Evolutionary conservation across 2,113 vertebrate species (phyloP).

Genomic region (Sitta europaea): DNA sequence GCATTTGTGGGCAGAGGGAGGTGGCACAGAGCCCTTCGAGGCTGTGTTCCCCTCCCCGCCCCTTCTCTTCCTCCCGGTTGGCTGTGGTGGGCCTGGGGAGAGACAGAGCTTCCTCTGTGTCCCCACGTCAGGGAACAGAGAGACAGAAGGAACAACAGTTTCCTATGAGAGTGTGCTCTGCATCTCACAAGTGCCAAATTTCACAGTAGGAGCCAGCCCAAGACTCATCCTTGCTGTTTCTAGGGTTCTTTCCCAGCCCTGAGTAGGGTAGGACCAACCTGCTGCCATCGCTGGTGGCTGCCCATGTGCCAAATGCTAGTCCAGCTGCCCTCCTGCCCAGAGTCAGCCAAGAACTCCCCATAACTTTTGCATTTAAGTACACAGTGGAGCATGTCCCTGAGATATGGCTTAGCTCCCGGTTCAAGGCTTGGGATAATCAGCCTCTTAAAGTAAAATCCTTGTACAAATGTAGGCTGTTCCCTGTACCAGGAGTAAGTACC

Average conservation of each 20-base stretch:
- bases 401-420: not conserved
- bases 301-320: fast-evolving
- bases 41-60: not conserved
- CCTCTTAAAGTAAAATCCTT: not conserved
- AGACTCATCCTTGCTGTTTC: not conserved
- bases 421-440: not conserved
- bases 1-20: not conserved
- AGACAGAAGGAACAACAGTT: not conserved
- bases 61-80: not conserved
- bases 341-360: not conserved
- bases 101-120: conserved; percentile 20
- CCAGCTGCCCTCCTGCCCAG: not conserved
- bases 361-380: not conserved
- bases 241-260: not conserved
- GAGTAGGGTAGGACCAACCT: not conserved
- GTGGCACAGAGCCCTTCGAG: not conserved
- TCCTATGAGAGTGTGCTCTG: not conserved
- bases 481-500: not conserved
- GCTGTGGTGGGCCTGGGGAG: not conserved
- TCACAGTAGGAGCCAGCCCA: not conserved
- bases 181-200: not conserved
- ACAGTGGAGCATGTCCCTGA: not conserved
- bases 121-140: not conserved
- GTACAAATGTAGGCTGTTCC: not conserved
- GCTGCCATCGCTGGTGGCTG: not conserved